Evolutionary conservation across 2,888 invertebrate genomes (phyloP).

Genomic region (Caenorhabditis macrosperma): DNA sequence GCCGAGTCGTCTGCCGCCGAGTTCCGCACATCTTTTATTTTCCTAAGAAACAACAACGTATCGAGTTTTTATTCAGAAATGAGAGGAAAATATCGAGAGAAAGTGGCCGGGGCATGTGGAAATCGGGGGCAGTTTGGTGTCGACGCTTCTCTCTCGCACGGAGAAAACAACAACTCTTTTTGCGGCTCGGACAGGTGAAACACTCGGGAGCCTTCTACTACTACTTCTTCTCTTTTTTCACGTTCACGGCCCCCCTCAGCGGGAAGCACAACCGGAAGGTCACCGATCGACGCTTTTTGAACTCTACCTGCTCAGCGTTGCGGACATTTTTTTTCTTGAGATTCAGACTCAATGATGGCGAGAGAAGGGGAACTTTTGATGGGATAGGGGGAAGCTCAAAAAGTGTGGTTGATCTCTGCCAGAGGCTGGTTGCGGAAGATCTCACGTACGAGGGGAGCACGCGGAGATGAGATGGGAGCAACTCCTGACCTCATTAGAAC

Average conservation of each 20-base stretch:
- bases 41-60: not conserved
- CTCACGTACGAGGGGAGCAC: constrained; percentile 33
- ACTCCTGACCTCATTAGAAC: constrained; percentile 56
- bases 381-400: not conserved
- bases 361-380: not conserved
- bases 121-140: constrained; percentile 24
- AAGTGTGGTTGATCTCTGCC: constrained; percentile 22
- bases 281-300: constrained; percentile 12
- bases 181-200: constrained; percentile 44
- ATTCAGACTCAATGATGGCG: constrained; percentile 6
- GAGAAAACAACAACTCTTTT: constrained; percentile 35
- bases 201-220: too few species aligned
- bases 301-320: constrained; percentile 29
- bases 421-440: not conserved
- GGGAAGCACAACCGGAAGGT: not conserved
- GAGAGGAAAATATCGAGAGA: constrained; percentile 15
- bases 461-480: constrained; percentile 7
- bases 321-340: constrained; percentile 9
- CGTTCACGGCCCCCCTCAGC: too few species aligned
- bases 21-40: constrained; percentile 31
- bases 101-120: constrained; percentile 17
- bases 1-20: constrained; percentile 15
- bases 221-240: too few species aligned
- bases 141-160: constrained; percentile 5
- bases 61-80: not conserved